phyloP scores from a whole-genome alignment of 2,888 invertebrate species.

The Troides helena region DNA sequence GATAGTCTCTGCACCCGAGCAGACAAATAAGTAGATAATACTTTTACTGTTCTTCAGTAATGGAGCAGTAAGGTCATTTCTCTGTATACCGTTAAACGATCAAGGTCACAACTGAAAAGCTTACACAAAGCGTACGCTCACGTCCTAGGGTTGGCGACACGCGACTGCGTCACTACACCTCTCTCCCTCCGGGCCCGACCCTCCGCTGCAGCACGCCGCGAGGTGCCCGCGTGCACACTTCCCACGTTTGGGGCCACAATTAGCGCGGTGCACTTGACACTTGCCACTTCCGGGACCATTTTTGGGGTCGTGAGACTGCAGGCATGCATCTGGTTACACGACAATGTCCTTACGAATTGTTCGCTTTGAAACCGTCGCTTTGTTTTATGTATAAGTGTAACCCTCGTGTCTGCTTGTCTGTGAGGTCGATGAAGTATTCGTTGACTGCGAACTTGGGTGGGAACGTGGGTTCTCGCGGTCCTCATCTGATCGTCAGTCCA shows the following conservation, averaged over 20 bases:
- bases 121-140: too few species aligned
- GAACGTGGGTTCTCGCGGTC: too few species aligned
- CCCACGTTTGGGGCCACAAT: conserved; percentile 31
- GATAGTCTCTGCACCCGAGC: too few species aligned
- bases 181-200: background rate
- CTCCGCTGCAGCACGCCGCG: background rate
- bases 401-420: too few species aligned
- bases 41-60: too few species aligned
- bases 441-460: too few species aligned
- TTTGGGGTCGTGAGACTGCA: conserved; percentile 31
- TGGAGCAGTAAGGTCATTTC: too few species aligned
- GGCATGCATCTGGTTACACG: background rate
- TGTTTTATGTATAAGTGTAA: background rate
- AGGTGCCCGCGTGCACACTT: conserved; percentile 13
- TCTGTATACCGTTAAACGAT: too few species aligned
- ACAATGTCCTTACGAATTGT: conserved; percentile 3
- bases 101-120: too few species aligned
- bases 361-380: background rate
- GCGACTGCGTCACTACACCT: background rate
- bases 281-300: conserved; percentile 27
- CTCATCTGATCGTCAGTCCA: too few species aligned
- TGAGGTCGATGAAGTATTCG: too few species aligned
- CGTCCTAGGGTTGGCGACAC: background rate
- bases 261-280: conserved; percentile 28
- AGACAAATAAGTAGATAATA: too few species aligned